Evolutionary conservation across 1,140 invertebrate species (phyloP).

Genomic region (Brachionus manjavacas): DNA sequence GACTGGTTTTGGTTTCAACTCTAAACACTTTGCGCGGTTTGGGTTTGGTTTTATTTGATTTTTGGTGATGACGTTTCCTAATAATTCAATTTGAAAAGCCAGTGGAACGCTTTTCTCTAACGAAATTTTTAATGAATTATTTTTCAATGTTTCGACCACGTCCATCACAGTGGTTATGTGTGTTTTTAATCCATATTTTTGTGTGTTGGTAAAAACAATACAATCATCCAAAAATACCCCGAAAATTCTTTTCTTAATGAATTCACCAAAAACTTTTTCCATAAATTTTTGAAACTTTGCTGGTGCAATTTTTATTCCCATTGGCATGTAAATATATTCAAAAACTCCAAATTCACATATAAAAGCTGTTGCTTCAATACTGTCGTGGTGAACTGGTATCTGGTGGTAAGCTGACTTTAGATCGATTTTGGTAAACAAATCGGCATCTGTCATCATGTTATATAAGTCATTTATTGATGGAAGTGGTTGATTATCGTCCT

Average conservation of each 20-base stretch:
- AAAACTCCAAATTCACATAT: neutral
- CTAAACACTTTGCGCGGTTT: neutral
- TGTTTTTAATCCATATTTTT: slow-evolving; percentile 15
- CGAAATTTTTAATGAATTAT: neutral
- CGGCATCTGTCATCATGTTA: slow-evolving; percentile 24
- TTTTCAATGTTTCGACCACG: neutral
- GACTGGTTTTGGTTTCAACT: neutral
- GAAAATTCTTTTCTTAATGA: neutral
- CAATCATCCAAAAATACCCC: neutral
- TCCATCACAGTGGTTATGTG: neutral
- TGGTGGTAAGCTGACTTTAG: neutral
- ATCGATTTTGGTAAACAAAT: neutral
- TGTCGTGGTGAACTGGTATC: neutral
- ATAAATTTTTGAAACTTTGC: neutral
- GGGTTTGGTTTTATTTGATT: slow-evolving; percentile 8
- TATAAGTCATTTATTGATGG: neutral
- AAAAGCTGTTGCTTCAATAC: neutral
- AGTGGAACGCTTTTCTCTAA: neutral
- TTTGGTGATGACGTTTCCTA: neutral
- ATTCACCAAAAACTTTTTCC: slow-evolving; percentile 1
- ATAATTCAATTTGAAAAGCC: neutral
- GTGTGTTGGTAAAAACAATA: slow-evolving; percentile 1
- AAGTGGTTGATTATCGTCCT: neutral
- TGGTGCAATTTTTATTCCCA: neutral
- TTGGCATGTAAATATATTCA: neutral